Base-by-base conservation (phyloP, 64 coral and sea anemone genomes). In the Pocillopora damicornis region DNA sequence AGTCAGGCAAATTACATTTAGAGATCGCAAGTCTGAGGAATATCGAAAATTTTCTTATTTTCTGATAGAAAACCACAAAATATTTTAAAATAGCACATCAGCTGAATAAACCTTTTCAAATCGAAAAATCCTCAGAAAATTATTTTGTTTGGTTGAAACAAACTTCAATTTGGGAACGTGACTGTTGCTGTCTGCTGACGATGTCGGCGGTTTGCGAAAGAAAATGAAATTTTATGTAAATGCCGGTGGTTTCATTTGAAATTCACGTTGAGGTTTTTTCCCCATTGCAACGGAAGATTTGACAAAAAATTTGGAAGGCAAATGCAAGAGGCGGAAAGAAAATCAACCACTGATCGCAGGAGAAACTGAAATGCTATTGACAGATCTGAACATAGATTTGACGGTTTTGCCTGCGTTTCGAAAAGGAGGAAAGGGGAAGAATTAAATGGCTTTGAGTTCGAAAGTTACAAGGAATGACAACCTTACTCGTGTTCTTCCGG, bases 151-250 rank as follows among this genome's bases (percentile, higher is more conserved):
- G 68, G 35, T 56, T 36, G 63, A 83, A 68, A 37, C 64, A 2
- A 42, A 57, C 20, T 57, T 42, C 64, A 85, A 25, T 73, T 85
- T 71, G 30, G 81, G 9, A 83, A 83, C 36, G 64, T 83, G 80
- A 83, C 30, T 67, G 16, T 20, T 1, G 34, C 6, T 15, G 17
- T 85, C 26, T n/a, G 15, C 42, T 51, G 42, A 51, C 42, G 42
- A 51, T 51, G 42, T 51, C 42, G 42, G 42, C 42, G 42, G 42
- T 66, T 8, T 26, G 68, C 37, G 42, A 18, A 77, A 5, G 63
- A 85, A 85, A 71, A 61, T 26, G 81, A 85, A 85, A 85, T 83
- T 69, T 65, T 38, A 57, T 57, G 36, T 63, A 56, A 60, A 72
- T 85, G 63, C 20, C 42, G 9, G 14, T 56, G 30, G 18, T 65